Base-by-base conservation (phyloP, 2,888 invertebrate genomes). In the Tetropium fuscum region DNA sequence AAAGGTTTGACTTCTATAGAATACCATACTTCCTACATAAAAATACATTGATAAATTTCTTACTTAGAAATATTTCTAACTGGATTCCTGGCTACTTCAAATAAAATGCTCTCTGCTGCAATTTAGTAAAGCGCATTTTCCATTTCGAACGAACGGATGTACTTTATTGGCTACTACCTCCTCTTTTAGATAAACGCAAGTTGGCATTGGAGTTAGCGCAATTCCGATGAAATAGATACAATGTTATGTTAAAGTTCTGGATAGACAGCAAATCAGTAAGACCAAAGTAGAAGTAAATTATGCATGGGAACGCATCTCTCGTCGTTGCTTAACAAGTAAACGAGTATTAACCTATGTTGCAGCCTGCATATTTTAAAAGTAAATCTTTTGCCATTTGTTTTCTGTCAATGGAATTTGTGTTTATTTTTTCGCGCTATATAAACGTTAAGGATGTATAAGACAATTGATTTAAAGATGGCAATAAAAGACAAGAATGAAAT, bases 271-370 rank as follows among this genome's bases (percentile, higher is more conserved):
- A 61, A 59, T 66, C 58, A 63, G 65, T 58, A 57, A 66, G 61
- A 66, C 66, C 59, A 69, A 68, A 69, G 63, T 60, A 51, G 64
- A 58, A 53, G 67, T 70, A 70, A 68, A 68, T 68, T 68, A 70
- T 70, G 70, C 64, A 68, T 70, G 70, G 68, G 70, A 70, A 70
- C 68, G 64, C 64, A 70, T 66, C 65, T 60, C 60, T 63, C 62
- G 68, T 61, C 68, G 64, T 66, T 68, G 70, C 66, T 68, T 65
- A 68, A 70, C 70, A 70, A 66, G 65, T 66, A 65, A 70, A 66
- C 70, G 68, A 69, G 64, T 69, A 63, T 62, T 69, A 68, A 61
- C 66, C 64, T 60, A 57, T 55, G 53, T 44, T 60, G 58, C 58
- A 60, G 58, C 41, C 60, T 58, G 68, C 64, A 69, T 69, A 68